Evolutionary conservation across 2,797 vertebrate genomes (phyloP).

Genomic region (Iguana delicatissima): DNA sequence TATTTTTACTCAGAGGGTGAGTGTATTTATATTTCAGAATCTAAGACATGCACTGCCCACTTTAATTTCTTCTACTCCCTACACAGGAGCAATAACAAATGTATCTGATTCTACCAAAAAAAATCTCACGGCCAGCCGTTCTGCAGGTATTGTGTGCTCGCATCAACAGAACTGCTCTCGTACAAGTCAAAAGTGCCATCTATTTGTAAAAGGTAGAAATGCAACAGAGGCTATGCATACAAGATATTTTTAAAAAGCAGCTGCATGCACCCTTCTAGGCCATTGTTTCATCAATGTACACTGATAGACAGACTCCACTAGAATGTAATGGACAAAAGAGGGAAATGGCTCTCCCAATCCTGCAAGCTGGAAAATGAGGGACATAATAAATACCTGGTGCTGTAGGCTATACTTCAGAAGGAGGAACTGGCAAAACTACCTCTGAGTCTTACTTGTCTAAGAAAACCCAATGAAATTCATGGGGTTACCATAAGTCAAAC

Average conservation of each 20-base stretch:
- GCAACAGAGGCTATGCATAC: conserved; percentile 54
- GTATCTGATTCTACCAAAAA: conserved; percentile 54
- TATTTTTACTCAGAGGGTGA: conserved; percentile 54
- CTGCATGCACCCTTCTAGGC: not conserved
- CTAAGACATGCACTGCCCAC: conserved; percentile 58
- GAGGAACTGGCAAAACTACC: no score
- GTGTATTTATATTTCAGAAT: conserved; percentile 63
- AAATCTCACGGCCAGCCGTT: conserved; percentile 35
- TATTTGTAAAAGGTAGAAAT: conserved; percentile 82
- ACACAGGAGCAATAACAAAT: conserved; percentile 64
- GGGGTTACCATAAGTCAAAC: no score
- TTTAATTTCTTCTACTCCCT: conserved; percentile 73
- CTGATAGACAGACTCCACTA: not conserved
- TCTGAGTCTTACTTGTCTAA: no score
- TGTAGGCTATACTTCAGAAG: no score
- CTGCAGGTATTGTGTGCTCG: conserved; percentile 51
- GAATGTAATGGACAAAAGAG: no score
- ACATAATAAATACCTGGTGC: not conserved
- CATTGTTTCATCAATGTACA: not conserved
- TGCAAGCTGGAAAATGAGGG: accelerated
- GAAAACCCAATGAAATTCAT: no score
- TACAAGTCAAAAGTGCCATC: conserved; percentile 87
- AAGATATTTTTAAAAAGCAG: not conserved
- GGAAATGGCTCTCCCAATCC: not conserved
- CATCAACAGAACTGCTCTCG: conserved; percentile 54